Conservation (phyloP, 2,113 vertebrate genomes). For the Nannospalax galili region DNA sequence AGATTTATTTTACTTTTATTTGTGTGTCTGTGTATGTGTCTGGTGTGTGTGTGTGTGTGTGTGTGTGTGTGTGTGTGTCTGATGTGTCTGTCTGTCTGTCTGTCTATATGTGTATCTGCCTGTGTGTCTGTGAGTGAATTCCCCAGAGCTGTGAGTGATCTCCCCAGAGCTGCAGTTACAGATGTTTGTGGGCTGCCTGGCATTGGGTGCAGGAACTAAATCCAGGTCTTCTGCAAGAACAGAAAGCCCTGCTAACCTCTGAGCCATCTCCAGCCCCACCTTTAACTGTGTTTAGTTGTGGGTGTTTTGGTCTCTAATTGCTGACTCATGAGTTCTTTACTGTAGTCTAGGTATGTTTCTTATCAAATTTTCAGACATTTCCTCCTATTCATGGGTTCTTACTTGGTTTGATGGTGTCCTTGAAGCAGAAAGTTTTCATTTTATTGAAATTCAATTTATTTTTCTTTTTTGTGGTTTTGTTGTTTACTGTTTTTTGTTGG, state of each 20-base stretch:
- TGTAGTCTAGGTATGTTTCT: not conserved
- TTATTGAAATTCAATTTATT: not conserved
- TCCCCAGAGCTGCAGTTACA: not conserved
- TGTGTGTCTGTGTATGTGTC: no score
- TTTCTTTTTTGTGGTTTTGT: not conserved
- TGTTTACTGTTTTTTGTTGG: not conserved
- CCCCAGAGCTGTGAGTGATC: not conserved
- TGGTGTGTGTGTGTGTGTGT: not conserved
- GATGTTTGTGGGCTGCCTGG: not conserved
- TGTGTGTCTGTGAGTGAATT: not conserved
- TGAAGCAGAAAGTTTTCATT: slow-evolving; percentile 22
- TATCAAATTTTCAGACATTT: not conserved
- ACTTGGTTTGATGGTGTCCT: not conserved
- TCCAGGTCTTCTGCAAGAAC: not conserved
- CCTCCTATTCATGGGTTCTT: not conserved
- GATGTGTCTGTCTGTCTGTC: no score
- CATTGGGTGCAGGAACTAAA: not conserved
- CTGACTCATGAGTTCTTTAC: not conserved
- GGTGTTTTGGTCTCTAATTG: not conserved
- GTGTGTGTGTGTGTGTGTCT: not conserved
- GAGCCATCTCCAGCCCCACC: not conserved
- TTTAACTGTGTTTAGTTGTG: not conserved
- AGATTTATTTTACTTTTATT: no score
- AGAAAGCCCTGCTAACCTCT: not conserved
- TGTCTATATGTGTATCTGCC: not conserved